These are phyloP conservation scores for Eulimnadia texana DNA, from an alignment of 1,140 invertebrate genomes.

Conservation along the genomic window DNA sequence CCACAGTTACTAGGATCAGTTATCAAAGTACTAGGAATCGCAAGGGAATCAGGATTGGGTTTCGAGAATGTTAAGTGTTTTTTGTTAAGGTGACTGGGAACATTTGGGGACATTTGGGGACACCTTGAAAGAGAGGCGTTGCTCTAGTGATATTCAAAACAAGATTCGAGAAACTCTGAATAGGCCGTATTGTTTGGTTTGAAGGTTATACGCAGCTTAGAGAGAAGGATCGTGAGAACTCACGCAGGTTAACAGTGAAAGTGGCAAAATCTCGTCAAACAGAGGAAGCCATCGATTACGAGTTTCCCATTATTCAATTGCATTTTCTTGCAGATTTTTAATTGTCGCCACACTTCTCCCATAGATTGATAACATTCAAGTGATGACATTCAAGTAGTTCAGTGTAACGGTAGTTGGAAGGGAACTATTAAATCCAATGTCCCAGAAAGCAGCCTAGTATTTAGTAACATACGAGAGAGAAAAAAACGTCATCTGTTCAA, in stretches of 20 bases:
- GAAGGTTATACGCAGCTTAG: too few species aligned
- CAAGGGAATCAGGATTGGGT: not conserved
- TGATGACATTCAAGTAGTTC: not conserved
- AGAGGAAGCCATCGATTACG: not conserved
- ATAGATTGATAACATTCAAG: not conserved
- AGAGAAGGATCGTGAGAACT: not conserved
- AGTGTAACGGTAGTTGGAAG: not conserved
- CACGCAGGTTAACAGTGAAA: not conserved
- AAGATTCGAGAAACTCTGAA: not conserved
- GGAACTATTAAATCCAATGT: not conserved
- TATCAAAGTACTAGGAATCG: not conserved
- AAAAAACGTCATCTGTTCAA: not conserved
- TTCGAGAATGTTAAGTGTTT: not conserved
- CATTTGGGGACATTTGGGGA: not conserved
- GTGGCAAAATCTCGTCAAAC: not conserved
- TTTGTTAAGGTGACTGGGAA: not conserved
- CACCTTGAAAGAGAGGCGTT: not conserved
- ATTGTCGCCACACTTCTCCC: not conserved
- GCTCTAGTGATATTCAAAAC: not conserved
- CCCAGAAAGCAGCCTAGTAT: not conserved
- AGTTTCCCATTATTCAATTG: not conserved
- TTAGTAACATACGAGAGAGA: not conserved
- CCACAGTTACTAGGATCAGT: not conserved
- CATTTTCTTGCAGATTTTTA: not conserved
- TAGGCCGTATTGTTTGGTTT: not conserved